Base-by-base conservation (phyloP, 2,797 vertebrate species). In the Sebastes nivosus region DNA sequence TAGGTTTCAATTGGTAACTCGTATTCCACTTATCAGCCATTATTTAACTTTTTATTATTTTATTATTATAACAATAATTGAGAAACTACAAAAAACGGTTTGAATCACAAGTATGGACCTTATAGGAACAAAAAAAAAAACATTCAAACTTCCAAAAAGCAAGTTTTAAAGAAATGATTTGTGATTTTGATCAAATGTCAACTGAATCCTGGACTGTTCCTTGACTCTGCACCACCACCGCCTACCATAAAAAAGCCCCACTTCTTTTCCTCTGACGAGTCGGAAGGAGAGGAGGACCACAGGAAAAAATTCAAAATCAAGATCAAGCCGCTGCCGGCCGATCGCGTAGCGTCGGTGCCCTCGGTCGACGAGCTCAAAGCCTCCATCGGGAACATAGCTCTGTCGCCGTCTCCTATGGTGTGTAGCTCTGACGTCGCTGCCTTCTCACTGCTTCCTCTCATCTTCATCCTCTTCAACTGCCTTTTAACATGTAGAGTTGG, bases 261-360 rank as follows among this genome's bases (percentile, higher is more conserved):
- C 93, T 99, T 99, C 94, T 99, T 99, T 94, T 99, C 99, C 72
- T 99, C 99, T 0, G 99, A 98, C 0, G 98, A 99, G 86, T 99
- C 99, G 0, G 99, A 99, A 88, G 98, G 95, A 82, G 99, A 99
- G 70, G 98, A 99, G 86, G 98, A 99, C 86, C 97, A 97, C 0
- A 97, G 96, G 84, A 98, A 97, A 94, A 99, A 98, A 73, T 99
- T 99, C 91, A 99, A 99, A 92, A 98, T 99, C 90, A 98, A 98
- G 95, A 99, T 99, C 89, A 99, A 99, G 85, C 98, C 98, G 0
- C 87, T 99, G 86, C 94, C 91, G 32, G 90, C 96, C 1, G 96
- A 99, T 50, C 88, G 91, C 13, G 92, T 97, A 20, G 96, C 94
- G 67, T 61, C 95, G 0, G 89, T 46, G 10, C 98, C 98, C 0